Base-by-base conservation (phyloP, 2,113 vertebrate species). In the Andinoacara biseriatus region DNA sequence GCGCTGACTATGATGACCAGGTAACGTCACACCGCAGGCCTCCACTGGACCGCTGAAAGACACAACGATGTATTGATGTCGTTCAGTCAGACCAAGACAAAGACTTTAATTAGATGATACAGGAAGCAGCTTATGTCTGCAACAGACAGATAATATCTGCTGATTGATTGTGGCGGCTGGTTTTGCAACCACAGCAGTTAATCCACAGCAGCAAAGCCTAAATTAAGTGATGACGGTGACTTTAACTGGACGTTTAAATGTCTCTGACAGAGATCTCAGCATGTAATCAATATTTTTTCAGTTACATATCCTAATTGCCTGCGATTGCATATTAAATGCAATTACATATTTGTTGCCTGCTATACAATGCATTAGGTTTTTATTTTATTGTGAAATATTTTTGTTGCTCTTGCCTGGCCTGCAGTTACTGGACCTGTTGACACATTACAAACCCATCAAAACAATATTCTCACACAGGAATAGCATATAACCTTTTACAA, bases 1-100 rank as follows among this genome's bases (percentile, higher is more conserved):
- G 90, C 1, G 52, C 79, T 17, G 91, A 94, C 87, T 93, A 88
- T 33, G 63, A 85, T 79, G 88, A 91, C 87, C 90, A 92, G 89
- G 91, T 94, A 92, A 91, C 81, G 46, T 52, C 56, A 90, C 81
- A 86, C 89, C n/a, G 1, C 43, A 35, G 84, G 79, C 84, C 87
- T 86, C 84, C 77, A 52, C 54, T 20, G 84, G 61, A 58, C 75
- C 35, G 72, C 65, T 78, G 78, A 85, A 35, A 69, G 74, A 91
- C 74, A 67, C 5, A 40, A 63, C 58, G 57, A 60, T 17, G 57
- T 10, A 38, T 72, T 40, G 67, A 72, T 72, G 46, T 52, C 67
- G 54, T 38, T 24, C 17, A 49, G 62, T 74, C 38, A 38, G 20
- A 81, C 24, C 54, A 20, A 67, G 58, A 83, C 58, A 81, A 76